Base-by-base conservation (phyloP, 2,113 vertebrate species). In the Pipa parva region DNA sequence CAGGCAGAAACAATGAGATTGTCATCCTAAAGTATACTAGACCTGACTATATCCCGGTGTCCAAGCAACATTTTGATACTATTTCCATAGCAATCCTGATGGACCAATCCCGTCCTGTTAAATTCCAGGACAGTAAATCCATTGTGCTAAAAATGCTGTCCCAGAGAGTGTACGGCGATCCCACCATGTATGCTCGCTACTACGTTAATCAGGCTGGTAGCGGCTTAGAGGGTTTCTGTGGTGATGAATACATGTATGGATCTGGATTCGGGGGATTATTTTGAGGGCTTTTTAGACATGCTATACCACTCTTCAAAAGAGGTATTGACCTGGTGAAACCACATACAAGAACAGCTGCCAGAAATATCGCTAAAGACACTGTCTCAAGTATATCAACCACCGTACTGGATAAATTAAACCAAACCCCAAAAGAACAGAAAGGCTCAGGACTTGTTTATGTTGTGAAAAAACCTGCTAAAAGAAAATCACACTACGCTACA, bases 121-220 rank as follows among this genome's bases (percentile, higher is more conserved):
- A 49, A 49, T 49, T 49, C 46, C 3, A 49, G 20, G 3, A 49
- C 46, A 18, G 20, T 49, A 4, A 49, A 7, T 7, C 3, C n/a
- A 21, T 49, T 21, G n/a, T n/a, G n/a, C n/a, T n/a, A n/a, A 49
- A 49, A 49, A 49, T 49, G 46, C 18, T 49, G 46, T 21, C 46
- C 46, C 46, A 49, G 46, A 49, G 46, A 49, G 46, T 49, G 18
- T 49, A 49, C 21, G 46, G 46, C 7, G 46, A 49, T 20, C 46
- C 21, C 5, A 18, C 5, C 11, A 18, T 18, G 21, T 49, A 49
- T 49, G 20, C 5, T 5, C 46, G 20, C 13, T 39, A 39, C 13
- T 39, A 13, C 36, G 13, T 39, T 6, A 39, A 5, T 6, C 36
- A 39, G 13, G 36, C 36, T n/a, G n/a, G n/a, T n/a, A n/a, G 13